These are phyloP conservation scores for Philopedon plagiatum DNA, from an alignment of 2,888 invertebrate species.

Conservation along the genomic window DNA sequence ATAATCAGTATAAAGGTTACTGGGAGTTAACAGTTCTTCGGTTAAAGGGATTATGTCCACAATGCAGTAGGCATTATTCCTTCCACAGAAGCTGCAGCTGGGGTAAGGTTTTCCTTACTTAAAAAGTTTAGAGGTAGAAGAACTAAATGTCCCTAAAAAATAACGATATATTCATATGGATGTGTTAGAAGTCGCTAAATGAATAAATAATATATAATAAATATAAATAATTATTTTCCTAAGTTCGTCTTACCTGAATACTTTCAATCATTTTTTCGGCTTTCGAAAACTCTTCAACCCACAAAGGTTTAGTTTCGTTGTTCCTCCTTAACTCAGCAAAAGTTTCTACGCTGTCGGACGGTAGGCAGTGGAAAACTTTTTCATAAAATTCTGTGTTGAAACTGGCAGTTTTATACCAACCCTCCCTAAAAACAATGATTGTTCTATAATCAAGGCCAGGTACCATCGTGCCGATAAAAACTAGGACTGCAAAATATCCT, in stretches of 20 bases:
- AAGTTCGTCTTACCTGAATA: slow-evolving; percentile 75
- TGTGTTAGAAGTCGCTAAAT: too few species aligned
- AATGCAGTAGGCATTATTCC: slow-evolving; percentile 92
- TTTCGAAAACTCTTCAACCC: slow-evolving; percentile 79
- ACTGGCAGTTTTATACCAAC: slow-evolving; percentile 87
- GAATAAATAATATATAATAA: too few species aligned
- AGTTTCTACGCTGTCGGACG: slow-evolving; percentile 85
- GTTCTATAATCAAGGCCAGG: neutral
- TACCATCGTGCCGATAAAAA: too few species aligned
- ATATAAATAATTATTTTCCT: too few species aligned
- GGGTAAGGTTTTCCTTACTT: slow-evolving; percentile 87
- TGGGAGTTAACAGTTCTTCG: too few species aligned
- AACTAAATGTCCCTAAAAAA: slow-evolving; percentile 85
- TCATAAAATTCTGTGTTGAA: slow-evolving; percentile 92
- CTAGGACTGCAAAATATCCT: too few species aligned
- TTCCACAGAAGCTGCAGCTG: slow-evolving; percentile 87
- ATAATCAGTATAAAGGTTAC: too few species aligned
- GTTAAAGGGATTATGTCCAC: slow-evolving; percentile 82
- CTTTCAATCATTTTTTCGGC: slow-evolving; percentile 82
- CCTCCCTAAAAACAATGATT: slow-evolving; percentile 42
- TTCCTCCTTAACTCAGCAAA: slow-evolving; percentile 85
- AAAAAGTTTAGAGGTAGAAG: slow-evolving; percentile 92
- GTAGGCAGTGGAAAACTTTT: slow-evolving; percentile 91
- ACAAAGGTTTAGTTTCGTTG: slow-evolving; percentile 81
- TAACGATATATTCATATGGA: too few species aligned